phyloP scores from a whole-genome alignment of 2,888 invertebrate genomes.

The Kuschelorhynchus macadamiae region DNA sequence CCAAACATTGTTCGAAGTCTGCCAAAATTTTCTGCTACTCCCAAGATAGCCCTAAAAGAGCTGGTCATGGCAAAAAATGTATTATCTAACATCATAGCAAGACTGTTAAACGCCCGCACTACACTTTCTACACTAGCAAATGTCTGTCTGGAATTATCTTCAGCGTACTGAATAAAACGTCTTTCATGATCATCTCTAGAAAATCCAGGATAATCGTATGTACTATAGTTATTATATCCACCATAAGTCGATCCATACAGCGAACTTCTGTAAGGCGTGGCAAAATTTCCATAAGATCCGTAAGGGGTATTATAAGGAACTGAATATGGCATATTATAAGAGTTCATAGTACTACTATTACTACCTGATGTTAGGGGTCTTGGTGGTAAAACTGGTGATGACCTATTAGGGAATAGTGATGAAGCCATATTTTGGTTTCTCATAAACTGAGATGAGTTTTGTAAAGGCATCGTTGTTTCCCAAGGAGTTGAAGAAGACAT shows the following conservation, averaged over 20 bases:
- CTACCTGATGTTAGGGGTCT: slow-evolving; percentile 58
- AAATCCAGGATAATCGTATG: slow-evolving; percentile 56
- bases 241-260: slow-evolving; percentile 51
- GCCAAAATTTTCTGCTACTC: slow-evolving; percentile 96
- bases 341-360: slow-evolving; percentile 18
- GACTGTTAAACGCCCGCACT: slow-evolving; percentile 87
- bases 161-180: slow-evolving; percentile 87
- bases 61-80: slow-evolving; percentile 96
- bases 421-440: slow-evolving; percentile 54
- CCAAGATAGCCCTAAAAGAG: slow-evolving; percentile 92
- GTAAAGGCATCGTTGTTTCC: slow-evolving; percentile 24
- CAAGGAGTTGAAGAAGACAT: slow-evolving; percentile 11
- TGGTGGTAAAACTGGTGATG: slow-evolving; percentile 65
- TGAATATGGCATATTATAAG: slow-evolving; percentile 56
- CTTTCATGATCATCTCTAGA: slow-evolving; percentile 73
- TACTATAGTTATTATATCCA: slow-evolving; percentile 61
- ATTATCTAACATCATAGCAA: slow-evolving; percentile 97
- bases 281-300: slow-evolving; percentile 58
- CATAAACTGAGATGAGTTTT: slow-evolving; percentile 56
- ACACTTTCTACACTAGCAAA: slow-evolving; percentile 95
- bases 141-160: slow-evolving; percentile 91
- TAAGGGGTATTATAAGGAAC: slow-evolving; percentile 54
- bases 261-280: slow-evolving; percentile 27
- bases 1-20: slow-evolving; percentile 86
- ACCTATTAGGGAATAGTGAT: slow-evolving; percentile 53